Conservation (phyloP, 2,113 vertebrate species). For the human (Homo sapiens) region DNA sequence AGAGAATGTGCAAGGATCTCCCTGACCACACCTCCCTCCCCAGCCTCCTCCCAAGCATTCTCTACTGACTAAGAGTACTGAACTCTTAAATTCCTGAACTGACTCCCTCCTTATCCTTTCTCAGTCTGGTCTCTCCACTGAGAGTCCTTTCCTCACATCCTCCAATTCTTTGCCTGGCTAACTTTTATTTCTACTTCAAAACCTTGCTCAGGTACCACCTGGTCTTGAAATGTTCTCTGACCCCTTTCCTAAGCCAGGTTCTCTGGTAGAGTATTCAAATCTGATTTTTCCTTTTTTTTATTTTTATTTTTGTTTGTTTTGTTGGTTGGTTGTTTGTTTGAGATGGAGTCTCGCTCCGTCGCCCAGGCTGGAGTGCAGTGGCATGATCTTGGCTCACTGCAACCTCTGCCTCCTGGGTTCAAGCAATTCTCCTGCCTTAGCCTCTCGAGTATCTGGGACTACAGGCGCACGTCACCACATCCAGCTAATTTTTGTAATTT, state of each 20-base stretch:
- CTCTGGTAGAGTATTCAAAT: neutral
- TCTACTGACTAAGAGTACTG: neutral
- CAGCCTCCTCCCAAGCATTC: fast-evolving
- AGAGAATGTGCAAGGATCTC: neutral
- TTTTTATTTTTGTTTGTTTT: neutral
- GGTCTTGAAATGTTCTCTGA: neutral
- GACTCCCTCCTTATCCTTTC: neutral
- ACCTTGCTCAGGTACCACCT: neutral
- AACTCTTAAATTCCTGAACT: neutral
- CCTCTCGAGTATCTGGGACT: no score
- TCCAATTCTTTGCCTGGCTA: neutral
- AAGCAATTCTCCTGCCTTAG: no score
- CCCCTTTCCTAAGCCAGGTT: neutral
- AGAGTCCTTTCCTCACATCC: neutral
- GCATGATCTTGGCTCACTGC: no score
- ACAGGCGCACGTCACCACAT: no score
- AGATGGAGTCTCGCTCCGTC: no score
- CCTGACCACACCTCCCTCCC: neutral
- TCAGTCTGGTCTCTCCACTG: neutral
- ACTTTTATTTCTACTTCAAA: neutral
- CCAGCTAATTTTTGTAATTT: no score
- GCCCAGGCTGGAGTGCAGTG: no score
- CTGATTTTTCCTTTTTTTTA: neutral
- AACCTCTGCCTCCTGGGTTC: no score
- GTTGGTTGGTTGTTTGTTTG: neutral